A percentile compares a stretch with the other conserved stretches of the same genome.
These are phyloP conservation scores for Plecotus auritus DNA, from an alignment of 2,113 vertebrate genomes.

Conservation along the genomic window DNA sequence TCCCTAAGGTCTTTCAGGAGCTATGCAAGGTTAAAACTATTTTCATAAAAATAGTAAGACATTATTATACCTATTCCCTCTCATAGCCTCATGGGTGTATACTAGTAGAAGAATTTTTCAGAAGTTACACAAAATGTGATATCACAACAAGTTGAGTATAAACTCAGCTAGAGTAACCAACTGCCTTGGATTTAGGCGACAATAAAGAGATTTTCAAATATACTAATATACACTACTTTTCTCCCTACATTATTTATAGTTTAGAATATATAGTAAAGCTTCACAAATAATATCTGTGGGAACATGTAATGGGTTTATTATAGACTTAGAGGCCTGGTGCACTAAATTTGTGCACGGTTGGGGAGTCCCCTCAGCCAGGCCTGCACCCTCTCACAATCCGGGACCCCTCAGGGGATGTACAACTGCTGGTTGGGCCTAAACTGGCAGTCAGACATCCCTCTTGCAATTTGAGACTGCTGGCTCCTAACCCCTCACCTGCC, in stretches of 20 bases:
- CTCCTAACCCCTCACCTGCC: too few species aligned
- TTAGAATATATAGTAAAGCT: background rate
- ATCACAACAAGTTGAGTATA: background rate
- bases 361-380: too few species aligned
- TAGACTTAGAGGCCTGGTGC: background rate
- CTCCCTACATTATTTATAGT: background rate
- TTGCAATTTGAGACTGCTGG: too few species aligned
- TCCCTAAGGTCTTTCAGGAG: background rate
- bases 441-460: too few species aligned
- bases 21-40: background rate
- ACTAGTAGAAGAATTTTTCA: background rate
- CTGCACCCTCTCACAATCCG: too few species aligned
- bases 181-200: background rate
- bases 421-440: too few species aligned
- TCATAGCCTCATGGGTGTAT: background rate
- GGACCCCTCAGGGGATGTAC: too few species aligned
- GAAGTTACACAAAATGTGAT: background rate
- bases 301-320: background rate
- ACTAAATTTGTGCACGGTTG: too few species aligned
- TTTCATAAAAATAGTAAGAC: conserved; percentile 8
- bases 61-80: background rate
- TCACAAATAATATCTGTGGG: background rate
- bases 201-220: background rate
- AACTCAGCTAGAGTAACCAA: background rate
- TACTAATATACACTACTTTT: background rate